Conservation (phyloP, 2,113 vertebrate species). For the Sylvia atricapilla region DNA sequence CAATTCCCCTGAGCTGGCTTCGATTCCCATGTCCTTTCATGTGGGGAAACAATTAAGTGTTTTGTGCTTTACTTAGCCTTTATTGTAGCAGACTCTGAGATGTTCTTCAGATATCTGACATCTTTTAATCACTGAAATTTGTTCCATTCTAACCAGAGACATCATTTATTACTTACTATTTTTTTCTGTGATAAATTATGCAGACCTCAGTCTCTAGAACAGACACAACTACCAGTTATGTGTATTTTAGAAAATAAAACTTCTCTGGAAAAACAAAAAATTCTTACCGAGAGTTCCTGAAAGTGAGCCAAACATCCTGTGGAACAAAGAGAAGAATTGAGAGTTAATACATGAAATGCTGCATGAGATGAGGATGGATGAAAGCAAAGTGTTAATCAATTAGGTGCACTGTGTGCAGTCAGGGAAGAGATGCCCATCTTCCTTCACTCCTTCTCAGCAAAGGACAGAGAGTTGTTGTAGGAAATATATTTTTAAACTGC, state of each 20-base stretch:
- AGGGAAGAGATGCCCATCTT: not conserved
- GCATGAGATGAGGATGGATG: not conserved
- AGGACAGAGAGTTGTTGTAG: not conserved
- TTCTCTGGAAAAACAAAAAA: not conserved
- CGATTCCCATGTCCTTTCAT: not conserved
- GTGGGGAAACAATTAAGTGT: not conserved
- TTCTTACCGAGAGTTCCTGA: slow-evolving; percentile 30
- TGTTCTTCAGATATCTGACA: not conserved
- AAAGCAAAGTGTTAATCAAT: not conserved
- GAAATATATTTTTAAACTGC: not conserved
- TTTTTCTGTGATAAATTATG: not conserved
- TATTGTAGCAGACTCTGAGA: not conserved
- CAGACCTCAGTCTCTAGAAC: not conserved
- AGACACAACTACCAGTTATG: not conserved
- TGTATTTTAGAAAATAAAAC: not conserved
- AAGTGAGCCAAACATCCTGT: slow-evolving; percentile 27
- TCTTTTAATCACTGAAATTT: not conserved
- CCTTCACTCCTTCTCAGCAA: not conserved
- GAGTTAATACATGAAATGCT: not conserved
- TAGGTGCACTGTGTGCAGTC: not conserved
- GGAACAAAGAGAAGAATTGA: not conserved
- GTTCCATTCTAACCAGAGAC: not conserved
- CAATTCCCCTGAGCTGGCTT: not conserved
- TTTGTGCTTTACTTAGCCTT: not conserved
- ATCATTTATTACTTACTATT: not conserved